Conservation (phyloP, 2,797 vertebrate species). For the Sus cebifrons region DNA sequence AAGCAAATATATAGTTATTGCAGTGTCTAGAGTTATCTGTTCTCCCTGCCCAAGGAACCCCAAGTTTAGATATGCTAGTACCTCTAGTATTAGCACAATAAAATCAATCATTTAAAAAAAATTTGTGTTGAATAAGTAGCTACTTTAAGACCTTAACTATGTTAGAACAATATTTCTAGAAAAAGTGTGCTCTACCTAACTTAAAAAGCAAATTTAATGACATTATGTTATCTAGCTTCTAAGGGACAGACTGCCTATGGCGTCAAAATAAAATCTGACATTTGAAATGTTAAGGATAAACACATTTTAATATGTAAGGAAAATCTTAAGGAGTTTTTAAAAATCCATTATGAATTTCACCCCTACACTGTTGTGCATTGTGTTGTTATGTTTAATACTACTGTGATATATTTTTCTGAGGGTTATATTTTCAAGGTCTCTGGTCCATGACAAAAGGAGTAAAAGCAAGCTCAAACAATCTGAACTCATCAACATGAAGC, state of each 20-base stretch:
- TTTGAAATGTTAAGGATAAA: not conserved
- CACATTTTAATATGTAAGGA: not conserved
- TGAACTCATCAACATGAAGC: not conserved
- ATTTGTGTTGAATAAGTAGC: not conserved
- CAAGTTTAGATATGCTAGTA: not conserved
- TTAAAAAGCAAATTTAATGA: not conserved
- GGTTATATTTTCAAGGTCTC: not conserved
- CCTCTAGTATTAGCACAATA: not conserved
- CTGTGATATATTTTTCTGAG: not conserved
- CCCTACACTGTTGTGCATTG: not conserved
- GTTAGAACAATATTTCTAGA: not conserved
- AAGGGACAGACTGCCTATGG: not conserved
- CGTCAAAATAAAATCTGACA: not conserved
- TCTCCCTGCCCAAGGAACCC: not conserved
- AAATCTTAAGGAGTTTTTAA: not conserved
- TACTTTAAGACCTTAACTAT: not conserved
- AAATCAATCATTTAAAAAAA: not conserved
- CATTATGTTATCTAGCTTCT: not conserved
- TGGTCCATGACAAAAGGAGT: not conserved
- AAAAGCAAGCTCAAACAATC: not conserved
- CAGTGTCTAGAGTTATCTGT: not conserved
- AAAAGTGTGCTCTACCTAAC: not conserved
- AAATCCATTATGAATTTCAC: not conserved
- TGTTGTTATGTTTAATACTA: not conserved
- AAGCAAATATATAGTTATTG: not conserved